Evolutionary conservation across 2,113 vertebrate species (phyloP), one percentile per base, ranked within the genome.

Genomic region (Antennarius striatus): DNA sequence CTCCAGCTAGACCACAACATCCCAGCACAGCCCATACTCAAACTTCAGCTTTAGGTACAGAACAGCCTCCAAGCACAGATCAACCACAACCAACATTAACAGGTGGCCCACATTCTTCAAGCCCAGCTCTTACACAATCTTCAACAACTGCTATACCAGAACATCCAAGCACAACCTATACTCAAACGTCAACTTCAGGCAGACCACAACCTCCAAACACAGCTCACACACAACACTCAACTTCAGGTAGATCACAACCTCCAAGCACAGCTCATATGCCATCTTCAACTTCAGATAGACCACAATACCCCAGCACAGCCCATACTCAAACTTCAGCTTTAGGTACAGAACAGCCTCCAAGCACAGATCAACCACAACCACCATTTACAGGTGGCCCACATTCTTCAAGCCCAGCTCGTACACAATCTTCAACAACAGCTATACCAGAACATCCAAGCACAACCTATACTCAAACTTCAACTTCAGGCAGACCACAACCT

Each of bases 191-290:
- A 29, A 14, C 47, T 15, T 9, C 42, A 45, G 42, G 7, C n/a
- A 30, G 16, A 46, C 53, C 56, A 12, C 48, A 56, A 30, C 48
- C 29, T 2, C n/a, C 43, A 54, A 63, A 54, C 3, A 54, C 74
- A 51, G 46, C 5, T 15, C 3, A 6, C 40, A 30, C 63, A 32
- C 17, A 53, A 39, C 36, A 43, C 0, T 1, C 50, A 46, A 54
- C 61, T 1, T 56, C 59, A 8, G 10, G 5, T 1, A 8, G 1
- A 63, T 55, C 69, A n/a, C 29, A 64, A 22, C 49, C 28, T 0
- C 1, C 56, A 39, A 60, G 59, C 6, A 42, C 43, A 49, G 15
- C 11, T 10, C 0, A 0, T 9, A 17, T 52, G 2, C 29, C 30
- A 40, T 46, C 32, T 51, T 17, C 10, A 56, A 52, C 45, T 5